phyloP scores from a whole-genome alignment of 2,113 vertebrate genomes.

The Pseudolaguvia tuberculata region DNA sequence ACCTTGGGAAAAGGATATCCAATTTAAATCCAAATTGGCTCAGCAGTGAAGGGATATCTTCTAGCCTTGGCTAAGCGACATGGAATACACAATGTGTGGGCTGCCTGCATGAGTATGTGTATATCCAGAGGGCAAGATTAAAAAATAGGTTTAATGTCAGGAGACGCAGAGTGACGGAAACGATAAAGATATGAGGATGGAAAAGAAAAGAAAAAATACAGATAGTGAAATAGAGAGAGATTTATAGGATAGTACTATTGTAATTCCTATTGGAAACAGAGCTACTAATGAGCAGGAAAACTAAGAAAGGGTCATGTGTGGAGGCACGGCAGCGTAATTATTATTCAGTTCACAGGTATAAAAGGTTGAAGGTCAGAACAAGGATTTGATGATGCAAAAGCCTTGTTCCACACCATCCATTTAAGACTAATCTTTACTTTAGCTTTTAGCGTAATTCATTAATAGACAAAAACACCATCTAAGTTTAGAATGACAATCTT shows the following conservation, averaged over 20 bases:
- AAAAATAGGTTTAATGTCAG: constrained; percentile 2
- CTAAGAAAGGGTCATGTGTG: constrained; percentile 52
- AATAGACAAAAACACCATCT: constrained; percentile 43
- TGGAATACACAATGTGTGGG: constrained; percentile 38
- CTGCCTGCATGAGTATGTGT: constrained; percentile 43
- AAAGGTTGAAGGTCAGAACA: constrained; percentile 50
- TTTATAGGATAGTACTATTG: constrained; percentile 54
- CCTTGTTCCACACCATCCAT: constrained; percentile 47
- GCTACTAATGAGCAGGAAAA: constrained; percentile 63
- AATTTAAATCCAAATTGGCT: constrained; percentile 57
- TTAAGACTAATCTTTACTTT: constrained; percentile 14
- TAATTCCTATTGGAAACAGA: constrained; percentile 50
- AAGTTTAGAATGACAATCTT: background rate
- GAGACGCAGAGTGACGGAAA: constrained; percentile 7
- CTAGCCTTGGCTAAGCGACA: constrained; percentile 35
- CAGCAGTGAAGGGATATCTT: constrained; percentile 34
- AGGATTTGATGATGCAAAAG: constrained; percentile 54
- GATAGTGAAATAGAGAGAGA: constrained; percentile 36
- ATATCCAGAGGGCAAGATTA: constrained; percentile 40
- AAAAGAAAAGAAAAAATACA: constrained; percentile 11
- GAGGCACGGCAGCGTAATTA: constrained; percentile 53
- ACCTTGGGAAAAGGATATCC: constrained; percentile 47
- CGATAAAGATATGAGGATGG: constrained; percentile 40
- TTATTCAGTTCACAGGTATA: constrained; percentile 59
- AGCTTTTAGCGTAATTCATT: background rate